Conservation (phyloP, 1,140 invertebrate species). For the Arion vulgaris region DNA sequence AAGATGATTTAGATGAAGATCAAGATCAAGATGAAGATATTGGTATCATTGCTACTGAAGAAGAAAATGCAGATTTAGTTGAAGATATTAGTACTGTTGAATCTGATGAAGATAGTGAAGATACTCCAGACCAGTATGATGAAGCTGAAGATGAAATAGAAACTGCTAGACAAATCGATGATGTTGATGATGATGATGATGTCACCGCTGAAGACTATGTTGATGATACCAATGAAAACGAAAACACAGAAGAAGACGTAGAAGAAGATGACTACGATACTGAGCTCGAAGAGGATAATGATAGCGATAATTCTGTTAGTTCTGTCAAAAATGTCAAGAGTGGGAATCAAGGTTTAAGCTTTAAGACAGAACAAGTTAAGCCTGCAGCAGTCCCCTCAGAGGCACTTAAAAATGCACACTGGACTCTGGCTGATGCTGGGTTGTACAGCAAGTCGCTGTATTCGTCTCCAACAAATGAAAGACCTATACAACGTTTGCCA, state of each 20-base stretch:
- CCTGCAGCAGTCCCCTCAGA: not conserved
- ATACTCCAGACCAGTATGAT: not conserved
- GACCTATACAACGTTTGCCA: not conserved
- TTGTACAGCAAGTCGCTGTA: not conserved
- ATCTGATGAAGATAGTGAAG: too few relatives aligned
- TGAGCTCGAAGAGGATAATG: not conserved
- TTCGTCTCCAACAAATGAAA: not conserved
- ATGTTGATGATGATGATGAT: conserved; percentile 15
- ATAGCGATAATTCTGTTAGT: not conserved
- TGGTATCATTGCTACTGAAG: too few relatives aligned
- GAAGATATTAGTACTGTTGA: too few relatives aligned
- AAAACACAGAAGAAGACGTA: not conserved
- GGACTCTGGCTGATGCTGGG: not conserved
- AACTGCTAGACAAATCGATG: not conserved
- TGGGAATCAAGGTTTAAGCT: not conserved
- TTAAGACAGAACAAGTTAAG: not conserved
- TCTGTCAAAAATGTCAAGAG: not conserved
- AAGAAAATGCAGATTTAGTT: too few relatives aligned
- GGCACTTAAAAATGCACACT: not conserved
- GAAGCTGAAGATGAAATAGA: not conserved
- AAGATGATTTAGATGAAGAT: not conserved
- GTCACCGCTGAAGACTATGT: not conserved
- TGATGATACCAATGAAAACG: not conserved
- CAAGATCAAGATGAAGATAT: not conserved
- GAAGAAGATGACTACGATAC: not conserved